Evolutionary conservation across 2,888 invertebrate species (phyloP), one percentile per base, ranked within the genome.

Genomic region (Cartodere bifasciata): DNA sequence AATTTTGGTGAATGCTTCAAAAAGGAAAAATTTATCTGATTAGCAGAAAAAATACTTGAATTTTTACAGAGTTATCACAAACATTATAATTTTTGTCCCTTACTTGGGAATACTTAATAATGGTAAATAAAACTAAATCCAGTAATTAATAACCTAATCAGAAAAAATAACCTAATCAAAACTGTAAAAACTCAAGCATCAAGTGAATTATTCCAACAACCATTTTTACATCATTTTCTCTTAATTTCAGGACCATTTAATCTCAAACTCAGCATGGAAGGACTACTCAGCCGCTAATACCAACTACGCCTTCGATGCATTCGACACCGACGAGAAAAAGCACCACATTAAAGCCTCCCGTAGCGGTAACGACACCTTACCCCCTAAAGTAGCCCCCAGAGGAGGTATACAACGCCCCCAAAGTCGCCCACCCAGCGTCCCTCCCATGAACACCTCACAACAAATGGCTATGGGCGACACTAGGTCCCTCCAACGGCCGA

Each of bases 221-320:
- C 2, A 23, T 33, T 29, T 33, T 47, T 50, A 35, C n/a, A n/a
- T n/a, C n/a, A n/a, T n/a, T n/a, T n/a, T n/a, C n/a, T n/a, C n/a
- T n/a, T n/a, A n/a, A n/a, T n/a, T n/a, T n/a, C 67, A 87, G 85
- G 85, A 85, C 46, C 82, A 80, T 45, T 62, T 87, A 27, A 82
- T 87, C 44, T 79, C 81, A 13, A 81, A 75, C 55, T 76, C 82
- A 11, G 84, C 85, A 1, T 90, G 90, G 88, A 85, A 85, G 54
- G 88, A 88, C 53, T 88, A 87, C 55, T 75, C 82, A 0, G 66
- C 76, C 2, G 70, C 77, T 2, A 85, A 83, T 58, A 86, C 85
- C 0, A 90, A 88, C 60, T 88, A 87, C 60, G 88, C 84, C 0
- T 90, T 88, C 59, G 88, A 90, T 49, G 78, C 84, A 0, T 85